phyloP scores from a whole-genome alignment of 2,888 invertebrate genomes.

The Eristalinus aeneus region DNA sequence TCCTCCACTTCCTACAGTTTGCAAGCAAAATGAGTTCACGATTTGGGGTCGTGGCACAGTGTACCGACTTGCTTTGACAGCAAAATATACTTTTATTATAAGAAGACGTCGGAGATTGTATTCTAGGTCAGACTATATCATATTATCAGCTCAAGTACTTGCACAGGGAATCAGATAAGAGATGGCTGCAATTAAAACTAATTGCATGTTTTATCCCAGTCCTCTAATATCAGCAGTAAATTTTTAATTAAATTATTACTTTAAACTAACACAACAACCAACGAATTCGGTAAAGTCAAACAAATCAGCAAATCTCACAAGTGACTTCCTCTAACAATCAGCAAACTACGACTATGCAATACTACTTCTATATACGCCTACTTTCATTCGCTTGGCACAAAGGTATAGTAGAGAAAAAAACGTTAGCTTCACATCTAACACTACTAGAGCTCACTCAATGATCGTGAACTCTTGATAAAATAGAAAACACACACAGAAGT shows the following conservation, averaged over 20 bases:
- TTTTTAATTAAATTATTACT: not conserved
- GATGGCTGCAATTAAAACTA: not conserved
- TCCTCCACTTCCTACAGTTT: not conserved
- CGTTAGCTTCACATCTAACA: conserved; percentile 10
- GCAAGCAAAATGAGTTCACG: not conserved
- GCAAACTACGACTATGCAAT: conserved; percentile 19
- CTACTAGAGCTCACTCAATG: not conserved
- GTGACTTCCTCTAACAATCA: conserved; percentile 18
- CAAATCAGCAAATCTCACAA: not conserved
- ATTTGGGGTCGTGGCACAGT: not conserved
- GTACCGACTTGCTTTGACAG: not conserved
- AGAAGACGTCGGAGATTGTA: not conserved
- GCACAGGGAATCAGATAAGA: not conserved
- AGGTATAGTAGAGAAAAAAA: conserved; percentile 12
- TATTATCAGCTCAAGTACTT: not conserved
- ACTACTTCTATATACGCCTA: conserved; percentile 39
- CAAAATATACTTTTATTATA: not conserved
- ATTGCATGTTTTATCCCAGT: not conserved
- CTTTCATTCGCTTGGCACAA: conserved; percentile 17
- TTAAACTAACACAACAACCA: not conserved
- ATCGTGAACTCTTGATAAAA: conserved; percentile 35
- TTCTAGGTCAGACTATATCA: not conserved
- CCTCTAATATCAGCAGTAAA: not conserved
- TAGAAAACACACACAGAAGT: not conserved
- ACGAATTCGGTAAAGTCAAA: not conserved